Evolutionary conservation across 35 echinoderm and acorn worm genomes (phyloP).

Genomic region (Apostichopus japonicus): DNA sequence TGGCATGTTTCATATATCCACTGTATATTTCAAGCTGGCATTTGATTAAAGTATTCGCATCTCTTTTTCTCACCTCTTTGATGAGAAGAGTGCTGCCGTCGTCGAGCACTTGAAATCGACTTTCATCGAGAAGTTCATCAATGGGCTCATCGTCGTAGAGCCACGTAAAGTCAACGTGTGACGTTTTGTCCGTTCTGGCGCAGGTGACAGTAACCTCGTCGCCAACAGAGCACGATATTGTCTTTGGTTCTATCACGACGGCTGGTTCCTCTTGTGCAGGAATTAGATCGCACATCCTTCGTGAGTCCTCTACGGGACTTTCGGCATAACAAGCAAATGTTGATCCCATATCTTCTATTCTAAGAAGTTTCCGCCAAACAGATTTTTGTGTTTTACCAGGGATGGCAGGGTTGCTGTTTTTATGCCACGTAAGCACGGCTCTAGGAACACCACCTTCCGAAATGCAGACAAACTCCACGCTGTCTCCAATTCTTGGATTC

Average conservation of each 20-base stretch:
- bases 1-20: constrained; percentile 13
- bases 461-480: not conserved
- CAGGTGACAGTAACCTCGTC: not conserved
- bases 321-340: constrained; percentile 5
- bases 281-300: not conserved
- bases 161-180: constrained; percentile 8
- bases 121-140: not conserved
- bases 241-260: not conserved
- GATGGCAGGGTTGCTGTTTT: not conserved
- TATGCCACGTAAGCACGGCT: constrained; percentile 11
- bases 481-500: not conserved
- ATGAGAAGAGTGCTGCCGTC: not conserved
- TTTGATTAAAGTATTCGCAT: not conserved
- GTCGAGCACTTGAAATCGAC: not conserved
- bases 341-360: not conserved
- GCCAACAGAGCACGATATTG: not conserved
- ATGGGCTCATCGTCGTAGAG: not conserved
- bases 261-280: constrained; percentile 5
- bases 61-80: not conserved
- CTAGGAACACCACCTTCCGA: constrained; percentile 23
- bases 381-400: not conserved
- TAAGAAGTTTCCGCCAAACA: not conserved
- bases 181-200: not conserved
- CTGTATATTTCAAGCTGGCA: constrained; percentile 23
- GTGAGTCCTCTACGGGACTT: constrained; percentile 24